Conservation (phyloP, 2,797 vertebrate genomes). For the Schizothorax lantsangensis region DNA sequence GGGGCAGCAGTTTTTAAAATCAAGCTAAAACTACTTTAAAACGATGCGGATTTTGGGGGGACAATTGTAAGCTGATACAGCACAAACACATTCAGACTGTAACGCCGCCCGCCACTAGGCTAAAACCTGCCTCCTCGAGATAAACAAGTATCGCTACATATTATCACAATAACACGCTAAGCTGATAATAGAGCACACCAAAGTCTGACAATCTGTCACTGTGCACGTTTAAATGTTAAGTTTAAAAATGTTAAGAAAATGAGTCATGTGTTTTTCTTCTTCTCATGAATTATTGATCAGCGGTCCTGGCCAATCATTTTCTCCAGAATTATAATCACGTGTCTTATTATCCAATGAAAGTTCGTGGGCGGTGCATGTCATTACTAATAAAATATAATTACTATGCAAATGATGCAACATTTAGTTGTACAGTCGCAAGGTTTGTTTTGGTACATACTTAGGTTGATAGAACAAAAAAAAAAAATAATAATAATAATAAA, state of each 20-base stretch:
- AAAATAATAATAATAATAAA: neutral
- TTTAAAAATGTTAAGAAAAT: constrained; percentile 28
- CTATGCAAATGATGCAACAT: constrained; percentile 21
- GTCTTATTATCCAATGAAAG: constrained; percentile 18
- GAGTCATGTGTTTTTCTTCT: constrained; percentile 16
- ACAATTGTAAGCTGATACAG: constrained; percentile 50
- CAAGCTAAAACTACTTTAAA: constrained; percentile 39
- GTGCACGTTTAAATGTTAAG: neutral
- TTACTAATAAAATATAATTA: neutral
- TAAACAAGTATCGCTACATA: constrained; percentile 25
- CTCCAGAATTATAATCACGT: neutral
- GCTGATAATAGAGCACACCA: neutral
- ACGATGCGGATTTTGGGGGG: constrained; percentile 1
- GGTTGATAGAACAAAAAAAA: neutral
- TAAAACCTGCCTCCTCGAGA: constrained; percentile 27
- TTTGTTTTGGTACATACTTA: neutral
- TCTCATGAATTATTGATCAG: constrained; percentile 38
- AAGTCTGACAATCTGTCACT: neutral
- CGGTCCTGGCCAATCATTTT: neutral
- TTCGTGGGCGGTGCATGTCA: constrained; percentile 4
- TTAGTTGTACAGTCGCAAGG: neutral
- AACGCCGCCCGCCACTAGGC: constrained; percentile 24
- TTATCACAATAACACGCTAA: neutral
- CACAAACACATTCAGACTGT: constrained; percentile 35
- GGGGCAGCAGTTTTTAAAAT: constrained; percentile 2